phyloP scores from a whole-genome alignment of 2,113 vertebrate genomes.

The Psilopogon haemacephalus region DNA sequence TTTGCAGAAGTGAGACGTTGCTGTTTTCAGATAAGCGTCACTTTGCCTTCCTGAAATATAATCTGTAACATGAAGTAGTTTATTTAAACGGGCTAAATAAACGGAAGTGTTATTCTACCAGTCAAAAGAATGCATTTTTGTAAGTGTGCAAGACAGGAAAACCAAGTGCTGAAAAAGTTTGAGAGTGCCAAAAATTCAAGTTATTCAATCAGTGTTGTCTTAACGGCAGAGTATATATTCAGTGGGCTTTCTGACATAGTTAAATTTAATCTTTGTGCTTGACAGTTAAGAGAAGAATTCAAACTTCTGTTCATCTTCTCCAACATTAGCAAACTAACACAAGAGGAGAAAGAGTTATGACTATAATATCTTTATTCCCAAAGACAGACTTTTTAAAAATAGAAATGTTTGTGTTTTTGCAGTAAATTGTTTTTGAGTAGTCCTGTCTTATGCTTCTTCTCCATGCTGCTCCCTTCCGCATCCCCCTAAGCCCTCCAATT shows the following conservation, averaged over 20 bases:
- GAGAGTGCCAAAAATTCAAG: neutral
- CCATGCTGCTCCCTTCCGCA: fast-evolving
- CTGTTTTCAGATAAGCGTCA: neutral
- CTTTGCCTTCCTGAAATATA: neutral
- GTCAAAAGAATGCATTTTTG: neutral
- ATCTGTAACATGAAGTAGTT: neutral
- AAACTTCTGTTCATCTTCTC: neutral
- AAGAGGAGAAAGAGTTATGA: neutral
- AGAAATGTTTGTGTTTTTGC: neutral
- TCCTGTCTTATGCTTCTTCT: neutral
- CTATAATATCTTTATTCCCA: neutral
- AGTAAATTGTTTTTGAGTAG: neutral
- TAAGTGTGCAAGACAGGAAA: neutral
- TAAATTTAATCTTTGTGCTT: neutral
- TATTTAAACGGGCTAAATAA: neutral
- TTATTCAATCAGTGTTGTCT: neutral
- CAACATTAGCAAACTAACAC: neutral
- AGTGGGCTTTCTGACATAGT: neutral
- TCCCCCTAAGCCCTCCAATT: fast-evolving
- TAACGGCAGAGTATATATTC: neutral
- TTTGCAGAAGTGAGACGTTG: neutral
- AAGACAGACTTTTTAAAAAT: neutral
- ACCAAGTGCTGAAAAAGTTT: neutral
- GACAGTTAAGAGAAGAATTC: neutral
- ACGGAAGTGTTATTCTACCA: neutral